Evolutionary conservation across 2,888 invertebrate genomes (phyloP).

Genomic region (Antitype chi): DNA sequence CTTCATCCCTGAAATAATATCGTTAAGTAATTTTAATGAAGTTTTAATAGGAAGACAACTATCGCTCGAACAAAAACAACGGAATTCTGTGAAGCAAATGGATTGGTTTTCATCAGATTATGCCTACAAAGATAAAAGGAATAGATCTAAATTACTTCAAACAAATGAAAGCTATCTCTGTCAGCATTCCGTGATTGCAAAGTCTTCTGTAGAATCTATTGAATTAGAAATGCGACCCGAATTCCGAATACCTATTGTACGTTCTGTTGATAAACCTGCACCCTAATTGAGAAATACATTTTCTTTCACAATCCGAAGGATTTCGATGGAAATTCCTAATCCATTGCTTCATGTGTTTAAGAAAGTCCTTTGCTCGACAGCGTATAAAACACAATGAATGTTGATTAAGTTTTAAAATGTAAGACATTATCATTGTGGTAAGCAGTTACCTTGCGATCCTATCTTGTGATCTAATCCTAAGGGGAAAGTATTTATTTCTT

Average conservation of each 20-base stretch:
- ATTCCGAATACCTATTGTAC: constrained; percentile 3
- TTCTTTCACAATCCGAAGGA: background rate
- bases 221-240: background rate
- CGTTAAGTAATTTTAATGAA: background rate
- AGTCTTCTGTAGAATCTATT: constrained; percentile 15
- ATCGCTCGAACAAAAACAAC: background rate
- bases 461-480: no score
- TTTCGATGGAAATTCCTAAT: no score
- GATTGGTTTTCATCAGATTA: background rate
- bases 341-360: no score
- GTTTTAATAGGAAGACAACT: background rate
- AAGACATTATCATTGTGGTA: no score
- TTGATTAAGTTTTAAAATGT: no score
- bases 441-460: no score
- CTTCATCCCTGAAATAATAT: no score
- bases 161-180: constrained; percentile 1
- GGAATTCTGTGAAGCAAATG: background rate
- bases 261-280: no score
- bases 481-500: no score
- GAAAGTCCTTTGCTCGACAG: no score
- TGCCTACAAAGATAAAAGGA: background rate
- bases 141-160: background rate
- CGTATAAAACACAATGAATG: no score
- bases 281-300: no score
- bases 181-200: background rate